A percentile compares a stretch with the other conserved stretches of the same genome.
phyloP scores from a whole-genome alignment of 2,888 invertebrate species.

The Troilus luridus region DNA sequence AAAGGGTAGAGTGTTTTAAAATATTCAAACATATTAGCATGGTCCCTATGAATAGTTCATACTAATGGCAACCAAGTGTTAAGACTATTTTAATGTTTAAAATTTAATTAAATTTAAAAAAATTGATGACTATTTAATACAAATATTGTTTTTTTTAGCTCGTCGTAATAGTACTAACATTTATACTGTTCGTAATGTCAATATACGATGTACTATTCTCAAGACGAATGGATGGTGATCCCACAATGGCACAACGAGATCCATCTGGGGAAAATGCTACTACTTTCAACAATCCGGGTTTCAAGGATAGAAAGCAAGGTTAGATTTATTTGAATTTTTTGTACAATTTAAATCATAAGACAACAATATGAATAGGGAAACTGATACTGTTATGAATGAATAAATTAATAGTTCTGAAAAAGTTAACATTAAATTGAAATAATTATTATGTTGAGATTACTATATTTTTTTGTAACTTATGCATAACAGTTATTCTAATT shows the following conservation, averaged over 20 bases:
- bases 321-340: neutral
- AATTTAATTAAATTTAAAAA: neutral
- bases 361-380: neutral
- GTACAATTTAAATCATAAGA: neutral
- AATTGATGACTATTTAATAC: neutral
- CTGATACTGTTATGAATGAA: neutral
- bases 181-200: conserved; percentile 82
- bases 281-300: conserved; percentile 90
- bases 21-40: neutral
- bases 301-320: conserved; percentile 74
- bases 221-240: conserved; percentile 83
- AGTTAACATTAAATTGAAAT: no score
- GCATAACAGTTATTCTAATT: no score
- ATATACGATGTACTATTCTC: conserved; percentile 87
- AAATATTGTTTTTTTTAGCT: conserved; percentile 74
- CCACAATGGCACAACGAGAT: conserved; percentile 76
- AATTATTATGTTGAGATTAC: no score
- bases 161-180: conserved; percentile 82
- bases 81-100: neutral
- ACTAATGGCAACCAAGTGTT: neutral
- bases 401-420: neutral
- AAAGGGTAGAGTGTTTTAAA: no score
- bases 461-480: no score
- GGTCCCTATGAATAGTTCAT: neutral
- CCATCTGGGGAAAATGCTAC: conserved; percentile 76